A percentile compares a stretch with the other conserved stretches of the same genome.
These are phyloP conservation scores for Myrmecobius fasciatus DNA, from an alignment of 2,113 vertebrate genomes.

Conservation along the genomic window DNA sequence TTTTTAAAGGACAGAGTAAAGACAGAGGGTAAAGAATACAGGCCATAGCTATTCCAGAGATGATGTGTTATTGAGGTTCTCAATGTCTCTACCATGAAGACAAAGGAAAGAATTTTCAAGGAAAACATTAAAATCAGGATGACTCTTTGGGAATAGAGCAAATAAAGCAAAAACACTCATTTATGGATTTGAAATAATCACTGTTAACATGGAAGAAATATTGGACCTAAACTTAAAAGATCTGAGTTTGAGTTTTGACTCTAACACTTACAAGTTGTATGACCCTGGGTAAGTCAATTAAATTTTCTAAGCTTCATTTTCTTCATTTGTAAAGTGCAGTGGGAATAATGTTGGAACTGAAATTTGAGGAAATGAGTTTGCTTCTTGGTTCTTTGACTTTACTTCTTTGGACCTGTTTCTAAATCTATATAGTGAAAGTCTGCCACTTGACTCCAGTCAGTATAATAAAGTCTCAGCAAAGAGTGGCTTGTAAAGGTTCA, in stretches of 20 bases:
- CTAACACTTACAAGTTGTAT: not conserved
- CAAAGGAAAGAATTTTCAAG: not conserved
- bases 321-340: not conserved
- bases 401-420: not conserved
- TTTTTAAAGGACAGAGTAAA: no score
- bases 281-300: not conserved
- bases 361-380: not conserved
- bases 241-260: not conserved
- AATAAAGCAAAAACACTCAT: conserved; percentile 13
- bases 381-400: not conserved
- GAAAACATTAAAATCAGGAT: conserved; percentile 7
- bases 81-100: conserved; percentile 6
- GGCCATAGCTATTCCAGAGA: not conserved
- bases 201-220: not conserved
- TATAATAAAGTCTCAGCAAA: not conserved
- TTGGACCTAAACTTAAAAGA: not conserved
- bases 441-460: not conserved
- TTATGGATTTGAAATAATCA: conserved; percentile 21
- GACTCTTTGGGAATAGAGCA: not conserved
- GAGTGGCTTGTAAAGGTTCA: not conserved
- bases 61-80: not conserved
- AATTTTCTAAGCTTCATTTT: not conserved
- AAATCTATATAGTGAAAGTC: not conserved
- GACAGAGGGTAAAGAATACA: not conserved
- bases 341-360: not conserved